Evolutionary conservation across 2,888 invertebrate genomes (phyloP), one percentile per base, ranked within the genome.

Genomic region (Lithophane ornitopus): DNA sequence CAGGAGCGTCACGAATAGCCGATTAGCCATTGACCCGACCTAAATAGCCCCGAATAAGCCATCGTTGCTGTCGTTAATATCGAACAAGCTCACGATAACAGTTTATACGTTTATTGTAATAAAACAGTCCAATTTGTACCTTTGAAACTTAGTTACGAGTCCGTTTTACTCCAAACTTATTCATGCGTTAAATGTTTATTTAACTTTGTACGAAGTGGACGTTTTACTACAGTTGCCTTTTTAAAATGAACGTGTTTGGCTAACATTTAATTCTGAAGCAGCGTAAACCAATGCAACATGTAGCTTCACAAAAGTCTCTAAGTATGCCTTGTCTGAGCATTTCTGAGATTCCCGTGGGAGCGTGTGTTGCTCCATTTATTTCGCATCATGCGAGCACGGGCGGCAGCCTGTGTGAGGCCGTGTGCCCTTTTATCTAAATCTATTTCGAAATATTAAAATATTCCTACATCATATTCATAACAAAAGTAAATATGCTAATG

Each of bases 11-110:
- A 90, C 91, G 92, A 92, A 91, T 84, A 81, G 89, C 91, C 92
- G 91, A 93, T 93, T 94, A 94, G 91, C 92, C 90, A 92, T 92
- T 94, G 94, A 94, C 94, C 93, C 93, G 94, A 93, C 94, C 94
- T 92, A 93, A 94, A 94, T 94, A 92, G 92, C 90, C 88, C 85
- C 89, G 88, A 93, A 92, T 91, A 92, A 92, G 91, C 93, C 92
- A 93, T 92, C 91, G 92, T 86, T 88, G 88, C 88, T 88, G 91
- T 89, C 91, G 90, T 92, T 93, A 92, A 85, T 92, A 93, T 92
- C 89, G 91, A 92, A 91, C 93, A 91, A 91, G 90, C 90, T 90
- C 89, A 88, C 90, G 89, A 90, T 90, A 91, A 89, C 89, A 87
- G 87, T 92, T 91, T 90, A 90, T 89, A 85, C 85, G 80, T 82